phyloP scores from a whole-genome alignment of 2,113 vertebrate genomes.

The Chinchilla lanigera region DNA sequence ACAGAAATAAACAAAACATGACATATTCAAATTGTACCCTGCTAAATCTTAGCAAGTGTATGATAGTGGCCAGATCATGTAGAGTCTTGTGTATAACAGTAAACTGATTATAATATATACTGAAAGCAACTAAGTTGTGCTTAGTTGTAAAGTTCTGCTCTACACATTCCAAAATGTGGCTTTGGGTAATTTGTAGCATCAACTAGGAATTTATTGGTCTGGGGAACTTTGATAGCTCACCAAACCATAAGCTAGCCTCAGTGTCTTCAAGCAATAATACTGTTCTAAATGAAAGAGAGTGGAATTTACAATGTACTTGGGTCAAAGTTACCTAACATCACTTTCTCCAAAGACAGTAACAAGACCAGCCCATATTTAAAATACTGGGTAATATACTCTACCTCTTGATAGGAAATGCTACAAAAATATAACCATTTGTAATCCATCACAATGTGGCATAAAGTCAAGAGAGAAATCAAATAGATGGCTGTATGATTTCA shows the following conservation, averaged over 20 bases:
- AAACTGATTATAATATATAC: background rate
- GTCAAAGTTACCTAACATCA: background rate
- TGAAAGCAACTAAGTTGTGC: background rate
- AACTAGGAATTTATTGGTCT: background rate
- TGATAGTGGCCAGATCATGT: background rate
- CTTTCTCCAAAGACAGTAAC: background rate
- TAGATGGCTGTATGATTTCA: background rate
- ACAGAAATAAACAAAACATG: background rate
- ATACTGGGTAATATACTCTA: background rate
- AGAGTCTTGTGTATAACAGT: background rate
- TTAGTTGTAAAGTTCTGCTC: background rate
- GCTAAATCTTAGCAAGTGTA: background rate
- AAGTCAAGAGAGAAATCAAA: background rate
- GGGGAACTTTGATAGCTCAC: background rate
- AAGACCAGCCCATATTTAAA: background rate
- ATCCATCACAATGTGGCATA: background rate
- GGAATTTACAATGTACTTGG: background rate
- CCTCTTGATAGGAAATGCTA: background rate
- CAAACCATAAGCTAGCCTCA: background rate
- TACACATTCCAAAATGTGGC: background rate
- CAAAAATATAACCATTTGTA: background rate
- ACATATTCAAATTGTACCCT: background rate
- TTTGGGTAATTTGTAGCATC: background rate
- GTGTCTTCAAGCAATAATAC: background rate
- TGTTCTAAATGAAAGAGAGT: background rate